These are phyloP conservation scores for Tylochromis polylepis DNA, from an alignment of 2,113 vertebrate species.

Conservation along the genomic window DNA sequence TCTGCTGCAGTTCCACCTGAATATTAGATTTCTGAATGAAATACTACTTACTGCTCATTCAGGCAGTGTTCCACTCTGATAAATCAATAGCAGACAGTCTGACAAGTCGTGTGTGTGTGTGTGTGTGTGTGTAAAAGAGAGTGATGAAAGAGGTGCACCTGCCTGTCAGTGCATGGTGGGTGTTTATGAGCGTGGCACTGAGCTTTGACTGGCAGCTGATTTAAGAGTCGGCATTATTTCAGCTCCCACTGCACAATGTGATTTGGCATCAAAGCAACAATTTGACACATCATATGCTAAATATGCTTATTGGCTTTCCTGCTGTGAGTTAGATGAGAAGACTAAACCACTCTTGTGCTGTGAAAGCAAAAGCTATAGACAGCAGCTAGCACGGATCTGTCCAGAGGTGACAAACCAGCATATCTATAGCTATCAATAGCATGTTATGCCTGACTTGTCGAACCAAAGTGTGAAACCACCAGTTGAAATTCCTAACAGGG, in stretches of 20 bases:
- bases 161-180: not conserved
- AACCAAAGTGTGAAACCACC: not conserved
- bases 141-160: not conserved
- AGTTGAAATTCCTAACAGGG: not conserved
- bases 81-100: not conserved
- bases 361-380: not conserved
- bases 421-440: not conserved
- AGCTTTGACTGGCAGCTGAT: not conserved
- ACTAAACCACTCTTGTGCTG: not conserved
- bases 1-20: not conserved
- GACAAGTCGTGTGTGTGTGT: not conserved
- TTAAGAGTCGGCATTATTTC: not conserved
- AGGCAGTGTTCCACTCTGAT: not conserved
- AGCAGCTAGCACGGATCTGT: not conserved
- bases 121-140: not conserved
- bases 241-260: not conserved
- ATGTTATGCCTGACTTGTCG: not conserved
- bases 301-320: not conserved
- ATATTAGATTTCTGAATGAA: not conserved
- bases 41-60: slow-evolving; percentile 12
- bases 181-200: not conserved
- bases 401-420: not conserved
- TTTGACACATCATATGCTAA: not conserved
- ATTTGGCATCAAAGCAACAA: not conserved
- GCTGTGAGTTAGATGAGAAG: not conserved